Evolutionary conservation across 2,888 invertebrate species (phyloP), one percentile per base, ranked within the genome.

Genomic region (Seladonia tumulorum): DNA sequence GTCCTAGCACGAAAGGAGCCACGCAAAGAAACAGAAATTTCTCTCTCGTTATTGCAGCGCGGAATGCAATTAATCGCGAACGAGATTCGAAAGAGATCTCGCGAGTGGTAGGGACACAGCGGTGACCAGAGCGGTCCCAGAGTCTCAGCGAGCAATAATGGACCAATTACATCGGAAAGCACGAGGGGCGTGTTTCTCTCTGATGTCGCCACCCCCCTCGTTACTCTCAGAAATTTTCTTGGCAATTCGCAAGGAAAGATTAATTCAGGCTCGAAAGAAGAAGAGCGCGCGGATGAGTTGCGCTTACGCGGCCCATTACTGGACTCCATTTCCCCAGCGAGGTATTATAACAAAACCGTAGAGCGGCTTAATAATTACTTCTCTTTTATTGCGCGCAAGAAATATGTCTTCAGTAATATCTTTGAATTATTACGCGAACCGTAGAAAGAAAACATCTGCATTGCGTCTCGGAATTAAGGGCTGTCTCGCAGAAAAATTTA

Each of bases 271-370:
- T 10, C 5, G 39, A 22, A 68, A 12, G 68, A 22, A 42, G 68
- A 12, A 10, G 39, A 68, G 39, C 4, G 35, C 68, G 39, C 22
- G 68, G 39, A 22, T 68, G 39, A 68, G 39, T 68, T n/a, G 68
- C 39, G 68, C 35, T 68, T 42, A 42, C 39, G 68, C 68, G 39
- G 68, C 14, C 39, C 68, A 68, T 68, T 68, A 39, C 68, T 42
- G 68, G 68, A 68, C 39, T 42, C 35, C 35, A 42, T 42, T 39
- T 68, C 68, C 68, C 68, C 42, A 68, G 68, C 39, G 68, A 22
- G 68, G 12, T 68, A 39, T 68, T 68, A 68, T 68, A 68, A 66
- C 66, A 66, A 66, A 66, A 66, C 66, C 35, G 66, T 29, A 12
- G 68, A 39, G 68, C 35, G 39, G 14, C 68, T 42, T 68, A 68